phyloP scores from a whole-genome alignment of 2,888 invertebrate genomes.

The Meiosimyza decipiens region DNA sequence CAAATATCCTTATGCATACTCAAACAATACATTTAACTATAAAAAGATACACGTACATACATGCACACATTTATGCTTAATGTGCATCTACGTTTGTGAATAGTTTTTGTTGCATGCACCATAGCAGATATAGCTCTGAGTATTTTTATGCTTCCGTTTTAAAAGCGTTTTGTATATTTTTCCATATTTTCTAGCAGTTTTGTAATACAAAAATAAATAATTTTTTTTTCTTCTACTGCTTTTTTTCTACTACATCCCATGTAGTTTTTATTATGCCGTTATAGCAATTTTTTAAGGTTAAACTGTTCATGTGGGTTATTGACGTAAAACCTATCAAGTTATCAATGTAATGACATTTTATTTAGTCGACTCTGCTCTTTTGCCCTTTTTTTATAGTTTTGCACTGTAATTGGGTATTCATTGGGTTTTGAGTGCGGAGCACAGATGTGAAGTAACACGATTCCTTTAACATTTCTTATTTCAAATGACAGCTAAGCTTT shows the following conservation, averaged over 20 bases:
- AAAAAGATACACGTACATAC: conserved; percentile 11
- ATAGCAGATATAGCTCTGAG: background rate
- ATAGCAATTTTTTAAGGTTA: conserved; percentile 13
- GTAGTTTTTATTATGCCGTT: background rate
- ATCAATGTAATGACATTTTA: conserved; percentile 10
- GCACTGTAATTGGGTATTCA: too few species aligned
- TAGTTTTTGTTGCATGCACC: too few species aligned
- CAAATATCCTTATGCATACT: too few species aligned
- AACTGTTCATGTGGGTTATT: conserved; percentile 15
- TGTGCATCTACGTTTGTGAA: conserved; percentile 13
- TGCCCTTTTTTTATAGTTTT: background rate
- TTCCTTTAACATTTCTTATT: background rate
- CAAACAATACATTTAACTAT: too few species aligned
- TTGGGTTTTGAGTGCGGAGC: too few species aligned
- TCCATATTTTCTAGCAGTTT: conserved; percentile 1
- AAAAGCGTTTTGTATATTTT: background rate
- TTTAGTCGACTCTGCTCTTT: background rate
- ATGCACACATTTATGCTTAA: background rate
- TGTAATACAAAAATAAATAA: too few species aligned
- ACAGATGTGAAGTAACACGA: too few species aligned
- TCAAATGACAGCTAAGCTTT: background rate
- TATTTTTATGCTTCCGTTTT: conserved; percentile 21
- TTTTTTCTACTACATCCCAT: too few species aligned
- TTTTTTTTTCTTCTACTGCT: too few species aligned
- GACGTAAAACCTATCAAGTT: conserved; percentile 26